A percentile compares a stretch with the other conserved stretches of the same genome.
Evolutionary conservation across 53 echinoderm and acorn worm species (phyloP).

Genomic region (Hippasteria phrygiana): DNA sequence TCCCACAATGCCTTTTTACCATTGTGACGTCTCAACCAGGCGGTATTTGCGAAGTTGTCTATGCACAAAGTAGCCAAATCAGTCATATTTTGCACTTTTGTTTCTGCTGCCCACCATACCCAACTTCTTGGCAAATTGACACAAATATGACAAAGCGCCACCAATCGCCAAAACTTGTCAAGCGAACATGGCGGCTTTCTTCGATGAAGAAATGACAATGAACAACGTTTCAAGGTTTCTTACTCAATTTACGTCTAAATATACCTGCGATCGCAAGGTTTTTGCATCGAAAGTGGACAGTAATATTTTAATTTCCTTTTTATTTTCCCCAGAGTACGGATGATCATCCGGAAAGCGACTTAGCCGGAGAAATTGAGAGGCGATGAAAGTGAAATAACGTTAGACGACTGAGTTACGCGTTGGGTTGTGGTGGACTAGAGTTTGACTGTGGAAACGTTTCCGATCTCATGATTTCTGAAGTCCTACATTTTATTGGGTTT

Average conservation of each 20-base stretch:
- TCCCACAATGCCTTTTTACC: too few species aligned
- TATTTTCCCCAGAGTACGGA: constrained; percentile 47
- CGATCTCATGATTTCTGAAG: too few species aligned
- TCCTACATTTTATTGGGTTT: too few species aligned
- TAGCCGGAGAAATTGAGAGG: not conserved
- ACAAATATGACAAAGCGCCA: constrained; percentile 1
- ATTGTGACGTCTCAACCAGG: too few species aligned
- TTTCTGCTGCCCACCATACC: constrained; percentile 15
- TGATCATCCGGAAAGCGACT: not conserved
- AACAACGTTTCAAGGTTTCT: constrained; percentile 38
- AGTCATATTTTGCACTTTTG: not conserved
- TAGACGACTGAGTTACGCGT: not conserved
- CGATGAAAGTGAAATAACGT: not conserved
- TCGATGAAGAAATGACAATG: not conserved
- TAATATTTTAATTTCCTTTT: constrained; percentile 48
- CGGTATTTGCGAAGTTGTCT: too few species aligned
- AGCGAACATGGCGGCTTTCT: constrained; percentile 21
- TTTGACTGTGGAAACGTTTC: too few species aligned
- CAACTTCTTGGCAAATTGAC: not conserved
- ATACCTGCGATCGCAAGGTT: constrained; percentile 1
- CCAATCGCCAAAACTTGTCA: constrained; percentile 15
- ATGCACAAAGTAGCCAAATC: not conserved
- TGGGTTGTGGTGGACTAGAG: too few species aligned
- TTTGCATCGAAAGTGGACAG: not conserved
- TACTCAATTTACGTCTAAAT: constrained; percentile 30